These are phyloP conservation scores for Noturus placidus DNA, from an alignment of 2,113 vertebrate species.

Conservation along the genomic window DNA sequence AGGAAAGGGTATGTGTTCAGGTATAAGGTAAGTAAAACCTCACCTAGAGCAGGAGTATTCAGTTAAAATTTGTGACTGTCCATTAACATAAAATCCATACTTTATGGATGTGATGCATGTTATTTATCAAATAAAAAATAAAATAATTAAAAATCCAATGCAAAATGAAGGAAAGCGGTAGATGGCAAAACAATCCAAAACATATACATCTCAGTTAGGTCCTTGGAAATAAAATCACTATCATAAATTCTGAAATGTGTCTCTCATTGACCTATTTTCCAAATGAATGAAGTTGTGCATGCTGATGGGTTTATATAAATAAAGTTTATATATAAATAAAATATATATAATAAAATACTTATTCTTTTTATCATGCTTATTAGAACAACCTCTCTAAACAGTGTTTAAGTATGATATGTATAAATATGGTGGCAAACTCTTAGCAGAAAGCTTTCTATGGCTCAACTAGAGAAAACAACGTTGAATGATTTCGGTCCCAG, in stretches of 20 bases:
- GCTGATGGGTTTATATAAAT: no score
- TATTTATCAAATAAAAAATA: no score
- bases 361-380: neutral
- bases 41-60: neutral
- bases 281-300: neutral
- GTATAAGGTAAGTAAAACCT: slow-evolving; percentile 77
- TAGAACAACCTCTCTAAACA: neutral
- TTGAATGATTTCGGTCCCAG: neutral
- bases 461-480: neutral
- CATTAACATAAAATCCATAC: neutral
- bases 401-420: neutral
- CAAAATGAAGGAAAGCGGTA: neutral
- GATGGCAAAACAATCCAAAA: no score
- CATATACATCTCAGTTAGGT: no score
- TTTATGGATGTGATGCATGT: no score
- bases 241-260: neutral
- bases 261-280: neutral
- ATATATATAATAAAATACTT: neutral
- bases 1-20: slow-evolving; percentile 93
- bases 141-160: no score
- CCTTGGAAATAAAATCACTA: neutral
- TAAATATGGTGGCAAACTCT: neutral
- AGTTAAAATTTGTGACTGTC: neutral
- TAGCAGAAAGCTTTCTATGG: neutral
- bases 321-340: no score